Evolutionary conservation across 2,888 invertebrate genomes (phyloP).

Genomic region (Xanthorhoe spadicearia): DNA sequence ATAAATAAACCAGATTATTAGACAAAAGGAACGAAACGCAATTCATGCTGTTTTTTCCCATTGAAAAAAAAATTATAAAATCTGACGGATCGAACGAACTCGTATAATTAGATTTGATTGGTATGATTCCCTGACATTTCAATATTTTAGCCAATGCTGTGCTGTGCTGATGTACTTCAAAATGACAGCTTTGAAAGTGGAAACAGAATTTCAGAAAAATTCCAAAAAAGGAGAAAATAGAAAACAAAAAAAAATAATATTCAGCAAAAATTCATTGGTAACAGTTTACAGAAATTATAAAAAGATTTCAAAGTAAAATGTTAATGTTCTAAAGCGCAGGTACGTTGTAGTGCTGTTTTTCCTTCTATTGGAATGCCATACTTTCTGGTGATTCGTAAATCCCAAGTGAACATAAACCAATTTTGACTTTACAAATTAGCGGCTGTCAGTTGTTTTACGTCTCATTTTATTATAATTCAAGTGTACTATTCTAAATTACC

Average conservation of each 20-base stretch:
- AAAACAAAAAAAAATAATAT: constrained; percentile 65
- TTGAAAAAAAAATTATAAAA: no score
- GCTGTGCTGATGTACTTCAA: background rate
- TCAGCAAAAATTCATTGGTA: constrained; percentile 60
- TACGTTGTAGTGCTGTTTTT: constrained; percentile 50
- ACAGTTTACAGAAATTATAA: constrained; percentile 59
- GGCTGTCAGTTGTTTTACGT: constrained; percentile 84
- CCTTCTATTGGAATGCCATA: constrained; percentile 1
- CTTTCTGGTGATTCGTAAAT: constrained; percentile 13
- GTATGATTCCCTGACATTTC: background rate
- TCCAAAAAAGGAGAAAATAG: constrained; percentile 47
- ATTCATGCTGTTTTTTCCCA: background rate
- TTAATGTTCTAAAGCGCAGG: constrained; percentile 65
- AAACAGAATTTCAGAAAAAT: background rate
- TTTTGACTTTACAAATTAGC: constrained; percentile 70
- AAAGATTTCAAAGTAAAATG: constrained; percentile 56
- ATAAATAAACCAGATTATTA: background rate
- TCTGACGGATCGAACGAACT: background rate
- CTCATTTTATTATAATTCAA: constrained; percentile 55
- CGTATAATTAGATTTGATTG: background rate
- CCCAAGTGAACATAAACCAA: constrained; percentile 30
- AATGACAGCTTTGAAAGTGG: background rate
- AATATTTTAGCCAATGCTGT: background rate
- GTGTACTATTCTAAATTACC: constrained; percentile 20
- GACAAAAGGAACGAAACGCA: background rate